Conservation (phyloP, 2,888 invertebrate species). For the Cheilosia impressa region DNA sequence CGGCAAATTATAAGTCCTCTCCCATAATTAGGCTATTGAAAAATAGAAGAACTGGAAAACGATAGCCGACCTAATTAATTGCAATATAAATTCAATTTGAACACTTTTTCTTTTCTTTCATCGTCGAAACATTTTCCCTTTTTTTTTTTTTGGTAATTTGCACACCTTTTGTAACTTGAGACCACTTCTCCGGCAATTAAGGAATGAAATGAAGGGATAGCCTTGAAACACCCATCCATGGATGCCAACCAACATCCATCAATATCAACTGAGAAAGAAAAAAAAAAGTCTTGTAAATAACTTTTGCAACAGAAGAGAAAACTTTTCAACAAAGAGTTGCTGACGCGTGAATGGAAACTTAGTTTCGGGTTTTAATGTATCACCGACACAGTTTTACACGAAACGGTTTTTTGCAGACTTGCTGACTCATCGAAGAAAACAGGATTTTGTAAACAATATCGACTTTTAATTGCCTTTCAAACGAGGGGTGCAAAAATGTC, state of each 20-base stretch:
- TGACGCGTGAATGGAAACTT: constrained; percentile 10
- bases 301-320: constrained; percentile 4
- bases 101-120: too few species aligned
- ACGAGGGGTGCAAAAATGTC: background rate
- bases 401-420: background rate
- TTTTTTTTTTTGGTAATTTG: too few species aligned
- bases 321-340: constrained; percentile 15
- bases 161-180: too few species aligned
- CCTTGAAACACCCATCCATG: background rate
- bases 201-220: background rate
- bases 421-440: background rate
- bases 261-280: constrained; percentile 1
- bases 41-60: too few species aligned
- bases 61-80: too few species aligned
- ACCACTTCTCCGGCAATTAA: background rate
- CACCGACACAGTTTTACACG: background rate
- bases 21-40: too few species aligned
- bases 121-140: too few species aligned
- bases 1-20: too few species aligned
- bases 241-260: constrained; percentile 2
- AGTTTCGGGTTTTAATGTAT: constrained; percentile 7
- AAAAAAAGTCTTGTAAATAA: constrained; percentile 4
- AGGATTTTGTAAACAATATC: background rate
- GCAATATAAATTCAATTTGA: too few species aligned
- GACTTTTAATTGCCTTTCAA: constrained; percentile 7